These are phyloP conservation scores for Cryptoblepharus egeriae DNA, from an alignment of 2,797 vertebrate genomes.

Conservation along the genomic window DNA sequence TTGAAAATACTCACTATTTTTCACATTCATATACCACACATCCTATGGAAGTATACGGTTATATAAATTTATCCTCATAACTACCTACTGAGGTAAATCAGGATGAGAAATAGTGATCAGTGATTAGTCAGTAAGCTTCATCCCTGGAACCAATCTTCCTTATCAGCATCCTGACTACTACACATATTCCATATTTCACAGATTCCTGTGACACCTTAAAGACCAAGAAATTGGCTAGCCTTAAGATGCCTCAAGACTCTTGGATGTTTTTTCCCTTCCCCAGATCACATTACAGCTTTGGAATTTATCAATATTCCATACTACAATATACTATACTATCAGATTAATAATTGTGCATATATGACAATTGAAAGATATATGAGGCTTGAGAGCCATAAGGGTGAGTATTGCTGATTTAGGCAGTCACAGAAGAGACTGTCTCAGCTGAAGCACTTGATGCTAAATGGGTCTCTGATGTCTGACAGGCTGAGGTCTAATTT, in stretches of 20 bases:
- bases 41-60: no score
- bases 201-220: no score
- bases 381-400: slow-evolving; percentile 29
- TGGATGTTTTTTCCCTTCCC: background rate
- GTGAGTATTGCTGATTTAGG: slow-evolving; percentile 40
- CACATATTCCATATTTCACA: no score
- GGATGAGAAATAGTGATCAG: no score
- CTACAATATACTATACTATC: background rate
- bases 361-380: slow-evolving; percentile 18
- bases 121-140: no score
- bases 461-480: slow-evolving; percentile 61
- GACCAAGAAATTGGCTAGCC: background rate
- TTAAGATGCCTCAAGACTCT: background rate
- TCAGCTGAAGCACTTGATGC: slow-evolving; percentile 49
- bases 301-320: background rate
- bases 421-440: background rate
- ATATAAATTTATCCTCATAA: no score
- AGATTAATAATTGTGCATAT: slow-evolving; percentile 17
- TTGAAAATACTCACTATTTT: no score
- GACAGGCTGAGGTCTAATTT: slow-evolving; percentile 64
- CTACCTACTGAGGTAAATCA: no score
- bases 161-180: no score
- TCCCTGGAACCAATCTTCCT: no score
- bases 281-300: background rate
- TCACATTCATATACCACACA: no score